Evolutionary conservation across 2,888 invertebrate genomes (phyloP), one percentile per base, ranked within the genome.

Genomic region (Shargacucullia verbasci): DNA sequence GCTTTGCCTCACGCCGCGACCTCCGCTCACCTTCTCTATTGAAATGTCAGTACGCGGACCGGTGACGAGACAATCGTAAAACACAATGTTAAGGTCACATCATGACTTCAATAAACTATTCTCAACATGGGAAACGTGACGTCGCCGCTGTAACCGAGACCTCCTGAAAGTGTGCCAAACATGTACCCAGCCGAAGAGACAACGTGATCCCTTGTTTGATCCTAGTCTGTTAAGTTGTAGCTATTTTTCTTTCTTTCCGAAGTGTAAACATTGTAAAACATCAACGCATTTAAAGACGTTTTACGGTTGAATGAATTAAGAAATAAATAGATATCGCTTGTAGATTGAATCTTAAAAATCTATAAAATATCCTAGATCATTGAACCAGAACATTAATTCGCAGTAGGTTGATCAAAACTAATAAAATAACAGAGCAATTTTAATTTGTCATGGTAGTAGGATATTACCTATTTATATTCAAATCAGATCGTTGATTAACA

Each of bases 51-150:
- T 88, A 86, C 82, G 86, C 86, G 85, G 88, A 85, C 88, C 87
- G 79, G 87, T 92, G 93, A 93, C 88, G 92, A 92, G 92, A 89
- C 92, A 92, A 93, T 94, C 91, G 91, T 91, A 92, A 90, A 92
- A 89, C 88, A 92, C 90, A 92, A 92, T 90, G 92, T 92, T 91
- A 91, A 92, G 93, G 92, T 92, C 92, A 90, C 87, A 92, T 90
- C 92, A 92, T 92, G 92, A 90, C 93, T 92, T 92, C 92, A 90
- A 93, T 93, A 93, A 93, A 92, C 91, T 87, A 92, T 90, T 86
- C 88, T 78, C 82, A 91, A 92, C 92, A 92, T 86, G 81, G 86
- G 83, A 91, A 92, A 91, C 92, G 92, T 94, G 92, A 92, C 87
- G 87, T 89, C 86, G 87, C 84, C 84, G 87, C 81, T 84, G 87